phyloP scores from a whole-genome alignment of 1,140 invertebrate species.

The Callitettix versicolor region DNA sequence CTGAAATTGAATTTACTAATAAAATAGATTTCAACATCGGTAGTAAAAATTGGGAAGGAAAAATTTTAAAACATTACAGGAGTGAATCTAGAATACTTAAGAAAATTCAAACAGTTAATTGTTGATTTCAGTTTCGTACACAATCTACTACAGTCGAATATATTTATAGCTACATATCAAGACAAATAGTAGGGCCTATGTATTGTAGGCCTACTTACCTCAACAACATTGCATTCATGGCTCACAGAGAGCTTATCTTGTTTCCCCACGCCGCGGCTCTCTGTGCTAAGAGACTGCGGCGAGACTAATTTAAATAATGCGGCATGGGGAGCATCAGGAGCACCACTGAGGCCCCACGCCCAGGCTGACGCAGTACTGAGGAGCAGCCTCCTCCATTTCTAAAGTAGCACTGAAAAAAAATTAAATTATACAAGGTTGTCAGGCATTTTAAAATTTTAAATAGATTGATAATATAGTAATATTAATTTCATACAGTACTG shows the following conservation, averaged over 20 bases:
- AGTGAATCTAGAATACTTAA: too few relatives aligned
- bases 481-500: too few relatives aligned
- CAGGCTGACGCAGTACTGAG: conserved; percentile 77
- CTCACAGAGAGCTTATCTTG: conserved; percentile 63
- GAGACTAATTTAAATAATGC: conserved; percentile 47
- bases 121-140: too few relatives aligned
- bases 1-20: conserved; percentile 29
- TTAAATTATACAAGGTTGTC: background rate
- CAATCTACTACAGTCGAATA: too few relatives aligned
- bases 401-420: conserved; percentile 22
- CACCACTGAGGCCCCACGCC: conserved; percentile 96
- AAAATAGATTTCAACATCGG: too few relatives aligned
- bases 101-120: too few relatives aligned
- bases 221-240: conserved; percentile 36
- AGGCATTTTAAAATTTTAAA: too few relatives aligned
- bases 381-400: conserved; percentile 20
- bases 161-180: too few relatives aligned
- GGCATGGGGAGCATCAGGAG: conserved; percentile 86
- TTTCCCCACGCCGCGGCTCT: conserved; percentile 73
- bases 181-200: too few relatives aligned
- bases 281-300: conserved; percentile 49
- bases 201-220: conserved; percentile 30
- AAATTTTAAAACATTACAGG: too few relatives aligned
- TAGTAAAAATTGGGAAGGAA: too few relatives aligned
- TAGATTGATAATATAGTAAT: too few relatives aligned